These are phyloP conservation scores for Platysteira castanea DNA, from an alignment of 2,113 vertebrate genomes.

Conservation along the genomic window DNA sequence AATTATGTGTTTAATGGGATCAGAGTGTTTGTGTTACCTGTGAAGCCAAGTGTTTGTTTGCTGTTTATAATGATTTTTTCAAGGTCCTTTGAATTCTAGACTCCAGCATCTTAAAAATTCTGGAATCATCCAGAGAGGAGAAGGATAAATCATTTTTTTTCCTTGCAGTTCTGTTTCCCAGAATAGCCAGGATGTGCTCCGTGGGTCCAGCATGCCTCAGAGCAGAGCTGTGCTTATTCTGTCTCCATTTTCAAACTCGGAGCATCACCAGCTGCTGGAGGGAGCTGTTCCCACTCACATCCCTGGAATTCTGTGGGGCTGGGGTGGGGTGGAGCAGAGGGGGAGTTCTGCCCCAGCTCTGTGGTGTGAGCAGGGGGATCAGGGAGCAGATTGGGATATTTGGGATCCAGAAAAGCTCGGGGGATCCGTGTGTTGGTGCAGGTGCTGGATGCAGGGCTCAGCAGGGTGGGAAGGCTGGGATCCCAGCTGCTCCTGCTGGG, in stretches of 20 bases:
- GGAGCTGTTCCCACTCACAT: not conserved
- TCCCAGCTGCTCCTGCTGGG: not conserved
- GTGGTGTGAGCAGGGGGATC: not conserved
- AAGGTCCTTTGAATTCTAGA: not conserved
- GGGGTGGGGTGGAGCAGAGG: not conserved
- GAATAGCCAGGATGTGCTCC: not conserved
- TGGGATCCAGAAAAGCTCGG: not conserved
- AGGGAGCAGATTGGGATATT: not conserved
- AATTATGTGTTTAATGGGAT: not conserved
- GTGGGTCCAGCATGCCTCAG: not conserved
- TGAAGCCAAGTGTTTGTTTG: not conserved
- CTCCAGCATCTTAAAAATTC: not conserved
- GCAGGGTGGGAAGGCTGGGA: not conserved
- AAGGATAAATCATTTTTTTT: not conserved
- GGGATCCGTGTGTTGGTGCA: not conserved
- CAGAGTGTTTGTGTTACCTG: not conserved
- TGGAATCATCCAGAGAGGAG: not conserved
- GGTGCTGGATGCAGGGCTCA: not conserved
- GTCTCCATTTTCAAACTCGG: not conserved
- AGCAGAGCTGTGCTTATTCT: not conserved
- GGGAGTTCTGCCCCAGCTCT: not conserved
- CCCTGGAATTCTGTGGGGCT: not conserved
- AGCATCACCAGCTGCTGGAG: not conserved
- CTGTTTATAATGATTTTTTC: not conserved
- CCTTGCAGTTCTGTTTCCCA: not conserved